Conservation (phyloP, 2,888 invertebrate genomes). For the Mesochorus sp. region DNA sequence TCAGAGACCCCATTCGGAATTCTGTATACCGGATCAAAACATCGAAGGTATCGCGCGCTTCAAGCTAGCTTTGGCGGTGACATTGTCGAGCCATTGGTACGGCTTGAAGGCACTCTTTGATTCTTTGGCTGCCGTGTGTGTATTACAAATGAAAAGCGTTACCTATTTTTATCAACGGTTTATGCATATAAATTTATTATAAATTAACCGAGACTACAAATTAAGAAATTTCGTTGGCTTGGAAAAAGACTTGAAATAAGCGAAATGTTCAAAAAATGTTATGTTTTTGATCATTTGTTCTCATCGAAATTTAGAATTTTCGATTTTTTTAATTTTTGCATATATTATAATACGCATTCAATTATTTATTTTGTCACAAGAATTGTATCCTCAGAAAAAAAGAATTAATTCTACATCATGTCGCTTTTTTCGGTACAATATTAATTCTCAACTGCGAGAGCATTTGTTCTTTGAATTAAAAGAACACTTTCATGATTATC, state of each 20-base stretch:
- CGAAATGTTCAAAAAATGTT: not conserved
- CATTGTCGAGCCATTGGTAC: too few species aligned
- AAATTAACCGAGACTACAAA: not conserved
- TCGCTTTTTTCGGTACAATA: too few species aligned
- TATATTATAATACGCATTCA: too few species aligned
- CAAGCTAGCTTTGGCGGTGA: conserved; percentile 32
- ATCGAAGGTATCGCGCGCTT: conserved; percentile 10
- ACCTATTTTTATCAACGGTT: not conserved
- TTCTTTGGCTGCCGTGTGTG: conserved; percentile 4
- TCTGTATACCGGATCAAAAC: conserved; percentile 4
- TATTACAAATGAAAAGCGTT: not conserved
- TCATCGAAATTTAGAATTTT: too few species aligned
- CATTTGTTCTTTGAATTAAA: not conserved
- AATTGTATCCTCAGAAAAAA: too few species aligned
- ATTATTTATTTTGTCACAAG: too few species aligned
- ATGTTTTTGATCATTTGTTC: not conserved
- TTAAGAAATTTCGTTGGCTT: not conserved
- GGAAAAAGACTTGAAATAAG: not conserved
- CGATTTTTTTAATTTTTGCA: too few species aligned
- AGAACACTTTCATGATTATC: not conserved
- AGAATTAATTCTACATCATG: too few species aligned
- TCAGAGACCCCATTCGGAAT: conserved; percentile 19
- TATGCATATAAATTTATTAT: not conserved
- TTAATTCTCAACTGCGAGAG: too few species aligned
- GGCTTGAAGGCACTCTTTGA: conserved; percentile 19